These are phyloP conservation scores for Centrocercus urophasianus DNA, from an alignment of 2,113 vertebrate species.

Conservation along the genomic window DNA sequence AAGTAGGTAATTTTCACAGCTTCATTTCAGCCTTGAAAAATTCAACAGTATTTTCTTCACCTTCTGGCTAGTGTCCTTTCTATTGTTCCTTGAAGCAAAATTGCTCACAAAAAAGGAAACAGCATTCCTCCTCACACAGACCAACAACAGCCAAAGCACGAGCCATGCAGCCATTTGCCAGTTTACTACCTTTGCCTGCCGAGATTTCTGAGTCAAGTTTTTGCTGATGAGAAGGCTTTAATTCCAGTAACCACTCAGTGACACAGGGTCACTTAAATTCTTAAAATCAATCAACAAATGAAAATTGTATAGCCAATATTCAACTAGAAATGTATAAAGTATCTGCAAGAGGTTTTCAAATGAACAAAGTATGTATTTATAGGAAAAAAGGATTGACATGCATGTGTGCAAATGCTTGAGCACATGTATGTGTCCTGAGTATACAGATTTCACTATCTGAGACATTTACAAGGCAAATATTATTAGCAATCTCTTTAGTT, in stretches of 20 bases:
- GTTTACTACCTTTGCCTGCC: background rate
- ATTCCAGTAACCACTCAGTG: background rate
- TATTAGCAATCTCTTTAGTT: background rate
- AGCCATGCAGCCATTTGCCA: background rate
- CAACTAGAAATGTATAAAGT: background rate
- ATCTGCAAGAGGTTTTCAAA: background rate
- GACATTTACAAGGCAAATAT: background rate
- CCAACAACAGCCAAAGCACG: background rate
- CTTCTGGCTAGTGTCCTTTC: background rate
- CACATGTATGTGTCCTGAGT: rapidly evolving
- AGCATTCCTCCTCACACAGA: background rate
- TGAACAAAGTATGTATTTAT: background rate
- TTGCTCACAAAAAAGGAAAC: background rate
- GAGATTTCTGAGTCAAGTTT: background rate
- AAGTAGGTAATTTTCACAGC: background rate
- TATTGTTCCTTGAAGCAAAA: background rate
- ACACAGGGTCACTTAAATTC: background rate
- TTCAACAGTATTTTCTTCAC: background rate
- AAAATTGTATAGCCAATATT: background rate
- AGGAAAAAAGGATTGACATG: background rate
- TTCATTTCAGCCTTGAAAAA: background rate
- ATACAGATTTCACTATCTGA: background rate
- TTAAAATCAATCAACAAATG: background rate
- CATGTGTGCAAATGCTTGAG: rapidly evolving
- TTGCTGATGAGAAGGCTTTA: background rate